Evolutionary conservation across 1,140 invertebrate species (phyloP).

Genomic region (Atta colombica): DNA sequence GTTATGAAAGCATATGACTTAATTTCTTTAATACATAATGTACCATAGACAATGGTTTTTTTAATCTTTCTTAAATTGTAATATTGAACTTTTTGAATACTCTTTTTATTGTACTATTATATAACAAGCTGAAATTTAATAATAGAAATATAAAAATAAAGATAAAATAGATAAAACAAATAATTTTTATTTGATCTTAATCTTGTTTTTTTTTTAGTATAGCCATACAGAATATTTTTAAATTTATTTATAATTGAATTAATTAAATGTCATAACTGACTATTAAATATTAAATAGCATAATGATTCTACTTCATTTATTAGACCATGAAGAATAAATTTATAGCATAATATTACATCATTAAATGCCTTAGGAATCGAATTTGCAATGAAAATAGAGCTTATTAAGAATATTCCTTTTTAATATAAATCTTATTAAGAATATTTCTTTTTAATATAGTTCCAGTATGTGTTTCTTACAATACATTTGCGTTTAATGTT

Average conservation of each 20-base stretch:
- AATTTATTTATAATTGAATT: neutral
- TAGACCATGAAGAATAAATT: neutral
- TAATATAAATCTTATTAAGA: neutral
- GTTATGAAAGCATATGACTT: constrained; percentile 29
- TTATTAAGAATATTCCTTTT: constrained; percentile 3
- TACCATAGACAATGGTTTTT: constrained; percentile 14
- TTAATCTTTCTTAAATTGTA: constrained; percentile 11
- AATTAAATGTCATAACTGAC: neutral
- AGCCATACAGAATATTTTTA: neutral
- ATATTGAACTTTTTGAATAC: neutral
- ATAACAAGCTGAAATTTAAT: neutral
- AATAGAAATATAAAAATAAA: neutral
- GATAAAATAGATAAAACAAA: neutral
- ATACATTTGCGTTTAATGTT: neutral
- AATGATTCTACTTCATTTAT: neutral
- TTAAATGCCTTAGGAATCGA: constrained; percentile 2
- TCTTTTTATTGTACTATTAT: neutral
- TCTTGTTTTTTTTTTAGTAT: neutral
- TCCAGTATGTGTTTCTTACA: neutral
- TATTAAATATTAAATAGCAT: neutral
- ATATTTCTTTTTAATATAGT: neutral
- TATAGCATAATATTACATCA: constrained; percentile 1
- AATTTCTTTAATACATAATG: constrained; percentile 46
- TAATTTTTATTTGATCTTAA: neutral
- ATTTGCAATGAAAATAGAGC: neutral